Percentiles rank a stretch among this genome's conserved stretches.
phyloP scores from a whole-genome alignment of 2,888 invertebrate genomes.

The Lydus trimaculatus region DNA sequence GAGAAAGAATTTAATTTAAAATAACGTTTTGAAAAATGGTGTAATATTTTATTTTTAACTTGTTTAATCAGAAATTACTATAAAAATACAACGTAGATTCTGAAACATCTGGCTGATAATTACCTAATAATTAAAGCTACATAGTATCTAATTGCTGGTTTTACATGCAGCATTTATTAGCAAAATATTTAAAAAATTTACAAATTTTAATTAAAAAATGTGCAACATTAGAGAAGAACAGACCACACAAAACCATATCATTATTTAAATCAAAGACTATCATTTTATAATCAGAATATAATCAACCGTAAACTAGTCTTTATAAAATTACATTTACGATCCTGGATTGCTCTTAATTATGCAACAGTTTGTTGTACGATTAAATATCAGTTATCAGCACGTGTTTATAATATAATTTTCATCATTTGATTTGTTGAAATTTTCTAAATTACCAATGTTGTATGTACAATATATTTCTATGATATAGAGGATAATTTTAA shows the following conservation, averaged over 20 bases:
- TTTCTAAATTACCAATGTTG: background rate
- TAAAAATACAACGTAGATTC: background rate
- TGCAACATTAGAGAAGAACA: background rate
- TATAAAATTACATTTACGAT: background rate
- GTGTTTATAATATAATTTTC: background rate
- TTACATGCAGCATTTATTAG: background rate
- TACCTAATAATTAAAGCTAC: background rate
- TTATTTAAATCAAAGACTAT: background rate
- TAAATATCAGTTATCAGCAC: background rate
- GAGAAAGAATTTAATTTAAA: no score
- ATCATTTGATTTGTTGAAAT: background rate
- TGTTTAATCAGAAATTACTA: no score
- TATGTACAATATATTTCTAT: background rate
- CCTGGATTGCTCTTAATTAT: background rate
- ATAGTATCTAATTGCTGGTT: background rate
- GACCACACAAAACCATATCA: constrained; percentile 2
- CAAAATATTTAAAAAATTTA: background rate
- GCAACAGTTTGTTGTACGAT: background rate
- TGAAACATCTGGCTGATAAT: background rate
- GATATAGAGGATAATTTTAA: background rate
- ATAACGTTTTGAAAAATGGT: no score
- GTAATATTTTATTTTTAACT: no score
- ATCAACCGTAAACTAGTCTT: constrained; percentile 2
- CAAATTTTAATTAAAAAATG: background rate
- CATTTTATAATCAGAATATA: constrained; percentile 8